Percentiles rank a stretch among this genome's conserved stretches.
These are phyloP conservation scores for Phorcus lineatus DNA, from an alignment of 2,888 invertebrate species.

Conservation along the genomic window DNA sequence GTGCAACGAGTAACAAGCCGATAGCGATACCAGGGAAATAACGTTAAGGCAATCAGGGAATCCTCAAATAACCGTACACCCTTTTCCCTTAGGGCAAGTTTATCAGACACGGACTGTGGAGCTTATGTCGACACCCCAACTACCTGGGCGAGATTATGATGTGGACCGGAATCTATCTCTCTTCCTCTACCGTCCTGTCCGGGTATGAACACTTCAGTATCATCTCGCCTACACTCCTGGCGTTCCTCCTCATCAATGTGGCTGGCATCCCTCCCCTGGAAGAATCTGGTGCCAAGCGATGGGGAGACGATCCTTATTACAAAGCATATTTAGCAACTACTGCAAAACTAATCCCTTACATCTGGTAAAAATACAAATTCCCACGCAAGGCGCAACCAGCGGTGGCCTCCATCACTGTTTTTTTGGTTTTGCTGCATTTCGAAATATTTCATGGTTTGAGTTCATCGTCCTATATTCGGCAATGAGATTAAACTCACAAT, in stretches of 20 bases:
- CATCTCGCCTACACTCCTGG: conserved; percentile 72
- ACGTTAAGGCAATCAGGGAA: no score
- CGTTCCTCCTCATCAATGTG: conserved; percentile 72
- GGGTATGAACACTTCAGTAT: conserved; percentile 63
- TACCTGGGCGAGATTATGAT: conserved; percentile 74
- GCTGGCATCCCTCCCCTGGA: conserved; percentile 75
- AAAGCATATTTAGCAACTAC: conserved; percentile 71
- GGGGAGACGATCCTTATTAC: conserved; percentile 72
- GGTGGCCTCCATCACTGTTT: no score
- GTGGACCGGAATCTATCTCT: conserved; percentile 70
- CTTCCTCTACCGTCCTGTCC: conserved; percentile 57
- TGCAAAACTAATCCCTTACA: conserved; percentile 72
- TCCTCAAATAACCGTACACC: background rate
- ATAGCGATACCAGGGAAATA: no score
- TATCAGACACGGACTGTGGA: conserved; percentile 70
- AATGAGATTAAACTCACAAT: no score
- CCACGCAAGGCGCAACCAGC: no score
- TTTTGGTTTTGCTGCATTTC: no score
- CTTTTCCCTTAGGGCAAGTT: conserved; percentile 66
- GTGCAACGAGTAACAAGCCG: no score
- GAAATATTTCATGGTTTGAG: no score
- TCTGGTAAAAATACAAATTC: conserved; percentile 61
- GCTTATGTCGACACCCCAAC: conserved; percentile 71
- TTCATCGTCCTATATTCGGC: no score
- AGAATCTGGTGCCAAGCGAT: conserved; percentile 65